Evolutionary conservation across 2,113 vertebrate species (phyloP), one percentile per base, ranked within the genome.

Genomic region (Falcunculus frontatus): DNA sequence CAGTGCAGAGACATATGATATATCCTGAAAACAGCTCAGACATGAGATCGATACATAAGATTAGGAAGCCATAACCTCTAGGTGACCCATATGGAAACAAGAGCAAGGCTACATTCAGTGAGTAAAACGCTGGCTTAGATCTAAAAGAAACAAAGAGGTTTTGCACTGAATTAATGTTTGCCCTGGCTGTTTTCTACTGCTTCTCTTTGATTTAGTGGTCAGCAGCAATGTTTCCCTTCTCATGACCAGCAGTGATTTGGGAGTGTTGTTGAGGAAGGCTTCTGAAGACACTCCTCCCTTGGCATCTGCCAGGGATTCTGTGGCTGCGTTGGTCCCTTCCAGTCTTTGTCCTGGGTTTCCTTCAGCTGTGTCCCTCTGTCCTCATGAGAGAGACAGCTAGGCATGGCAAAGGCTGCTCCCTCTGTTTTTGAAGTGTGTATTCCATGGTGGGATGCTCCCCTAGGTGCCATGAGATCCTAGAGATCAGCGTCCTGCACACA

Each of bases 51-150:
- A 94, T 91, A 50, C 42, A 13, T 32, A 41, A 96, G 94, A 95
- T 94, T 91, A 95, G 87, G 53, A 92, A 91, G 46, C 84, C 65
- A 65, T 93, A 89, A 95, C 89, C 93, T 89, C 59, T 79, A 42
- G 44, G 37, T 95, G 93, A 96, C 89, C 81, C 42, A 17, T 35
- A 73, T 39, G 53, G 84, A 93, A 93, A 89, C 7, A 22, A 82
- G 41, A 84, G 23, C 81, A 82, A 84, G 73, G 49, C 65, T 91
- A 56, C 78, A 72, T 56, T 84, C 64, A 69, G 1, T 19, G 26
- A 72, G 20, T 70, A 77, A 93, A 92, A 44, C 19, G 8, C 17
- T 84, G 52, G 32, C 41, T 74, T 78, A 37, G 25, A 44, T 74
- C 41, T 63, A 39, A 55, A 32, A 4, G 20, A 84, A 80, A 30